phyloP scores from a whole-genome alignment of 2,888 invertebrate genomes.

The Lypha dubia region DNA sequence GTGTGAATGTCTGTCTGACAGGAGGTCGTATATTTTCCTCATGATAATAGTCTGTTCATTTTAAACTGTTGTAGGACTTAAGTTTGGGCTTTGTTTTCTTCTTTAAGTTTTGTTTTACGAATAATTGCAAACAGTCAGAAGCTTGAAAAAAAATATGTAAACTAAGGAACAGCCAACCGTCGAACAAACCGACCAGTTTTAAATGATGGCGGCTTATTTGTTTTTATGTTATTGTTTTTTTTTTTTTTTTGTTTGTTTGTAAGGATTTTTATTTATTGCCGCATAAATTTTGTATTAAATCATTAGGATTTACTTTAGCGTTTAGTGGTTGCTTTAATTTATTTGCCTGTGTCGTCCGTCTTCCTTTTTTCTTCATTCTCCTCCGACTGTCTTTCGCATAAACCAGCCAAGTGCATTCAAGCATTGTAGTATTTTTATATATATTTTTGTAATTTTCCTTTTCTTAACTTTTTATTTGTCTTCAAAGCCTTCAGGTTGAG shows the following conservation, averaged over 20 bases:
- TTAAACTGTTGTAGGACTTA: slow-evolving; percentile 54
- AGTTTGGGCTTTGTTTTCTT: slow-evolving; percentile 25
- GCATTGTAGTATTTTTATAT: slow-evolving; percentile 48
- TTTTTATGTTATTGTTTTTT: slow-evolving; percentile 64
- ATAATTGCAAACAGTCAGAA: slow-evolving; percentile 69
- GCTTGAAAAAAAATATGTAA: slow-evolving; percentile 43
- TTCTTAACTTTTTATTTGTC: slow-evolving; percentile 48
- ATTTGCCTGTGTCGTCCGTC: slow-evolving; percentile 42
- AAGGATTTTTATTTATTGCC: slow-evolving; percentile 73
- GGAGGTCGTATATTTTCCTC: slow-evolving; percentile 69
- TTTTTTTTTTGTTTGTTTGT: slow-evolving; percentile 50
- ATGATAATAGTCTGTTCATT: slow-evolving; percentile 56
- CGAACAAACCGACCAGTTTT: slow-evolving; percentile 56
- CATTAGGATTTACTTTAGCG: slow-evolving; percentile 74
- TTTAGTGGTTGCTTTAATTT: slow-evolving; percentile 70
- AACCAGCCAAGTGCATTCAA: slow-evolving; percentile 64
- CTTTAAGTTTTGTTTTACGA: slow-evolving; percentile 44
- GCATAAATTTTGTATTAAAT: slow-evolving; percentile 74
- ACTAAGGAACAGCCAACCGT: slow-evolving; percentile 37
- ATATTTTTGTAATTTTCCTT: slow-evolving; percentile 23
- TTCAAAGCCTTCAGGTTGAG: slow-evolving; percentile 60
- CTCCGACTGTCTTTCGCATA: slow-evolving; percentile 28
- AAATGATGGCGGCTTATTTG: slow-evolving; percentile 72
- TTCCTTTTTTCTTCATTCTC: slow-evolving; percentile 22
- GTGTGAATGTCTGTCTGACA: slow-evolving; percentile 72